Percentiles rank a stretch among this genome's conserved stretches.
These are phyloP conservation scores for Xyliphius kryptos DNA, from an alignment of 2,113 vertebrate species.

Conservation along the genomic window DNA sequence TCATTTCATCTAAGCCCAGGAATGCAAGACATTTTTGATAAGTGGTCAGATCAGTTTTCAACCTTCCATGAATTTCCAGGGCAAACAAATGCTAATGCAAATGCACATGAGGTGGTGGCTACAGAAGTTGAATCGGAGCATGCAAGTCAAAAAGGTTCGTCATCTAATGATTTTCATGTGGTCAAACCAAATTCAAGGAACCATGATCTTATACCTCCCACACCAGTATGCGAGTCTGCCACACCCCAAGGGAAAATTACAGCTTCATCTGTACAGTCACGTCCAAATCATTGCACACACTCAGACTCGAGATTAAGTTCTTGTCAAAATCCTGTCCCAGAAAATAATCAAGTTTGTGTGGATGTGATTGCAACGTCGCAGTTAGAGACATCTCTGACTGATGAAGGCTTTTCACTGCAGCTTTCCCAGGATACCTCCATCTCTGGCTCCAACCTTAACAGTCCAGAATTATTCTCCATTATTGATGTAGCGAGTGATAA, in stretches of 20 bases:
- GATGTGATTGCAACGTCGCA: constrained; percentile 22
- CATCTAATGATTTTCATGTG: no score
- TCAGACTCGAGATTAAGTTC: neutral
- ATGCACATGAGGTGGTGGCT: neutral
- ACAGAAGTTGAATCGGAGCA: neutral
- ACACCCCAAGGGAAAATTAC: constrained; percentile 61
- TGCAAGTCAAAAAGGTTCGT: neutral
- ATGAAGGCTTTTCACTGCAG: constrained; percentile 65
- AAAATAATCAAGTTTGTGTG: constrained; percentile 3
- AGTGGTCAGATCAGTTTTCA: constrained; percentile 60
- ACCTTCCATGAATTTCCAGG: constrained; percentile 26
- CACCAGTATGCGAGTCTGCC: constrained; percentile 59
- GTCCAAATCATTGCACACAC: constrained; percentile 34
- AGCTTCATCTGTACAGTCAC: constrained; percentile 55
- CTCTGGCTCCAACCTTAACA: constrained; percentile 56
- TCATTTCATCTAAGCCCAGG: constrained; percentile 75
- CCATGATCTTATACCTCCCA: constrained; percentile 68
- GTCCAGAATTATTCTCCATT: constrained; percentile 73
- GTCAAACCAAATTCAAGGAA: constrained; percentile 41
- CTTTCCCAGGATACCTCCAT: constrained; percentile 69
- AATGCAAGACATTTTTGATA: constrained; percentile 81
- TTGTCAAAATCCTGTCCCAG: neutral
- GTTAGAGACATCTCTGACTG: constrained; percentile 43
- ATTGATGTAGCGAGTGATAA: constrained; percentile 86
- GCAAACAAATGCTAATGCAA: neutral